phyloP scores from a whole-genome alignment of 2,888 invertebrate species.

The Hemistola chrysoprasaria region DNA sequence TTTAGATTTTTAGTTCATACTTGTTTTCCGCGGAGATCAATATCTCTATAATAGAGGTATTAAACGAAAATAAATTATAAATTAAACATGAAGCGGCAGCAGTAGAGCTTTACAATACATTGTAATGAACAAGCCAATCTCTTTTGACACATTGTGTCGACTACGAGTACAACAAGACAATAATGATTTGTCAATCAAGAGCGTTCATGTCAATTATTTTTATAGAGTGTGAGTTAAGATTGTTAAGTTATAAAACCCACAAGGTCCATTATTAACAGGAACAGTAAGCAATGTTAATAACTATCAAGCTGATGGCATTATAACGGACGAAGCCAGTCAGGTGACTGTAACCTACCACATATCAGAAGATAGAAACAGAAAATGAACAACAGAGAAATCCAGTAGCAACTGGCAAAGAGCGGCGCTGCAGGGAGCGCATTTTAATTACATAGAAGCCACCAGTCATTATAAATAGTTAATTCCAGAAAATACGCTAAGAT shows the following conservation, averaged over 20 bases:
- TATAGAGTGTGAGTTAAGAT: too few species aligned
- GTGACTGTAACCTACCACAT: not conserved
- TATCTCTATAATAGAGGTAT: not conserved
- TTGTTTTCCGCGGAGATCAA: too few species aligned
- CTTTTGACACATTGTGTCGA: conserved; percentile 11
- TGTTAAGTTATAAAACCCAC: too few species aligned
- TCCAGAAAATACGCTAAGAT: conserved; percentile 35
- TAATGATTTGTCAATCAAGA: conserved; percentile 9
- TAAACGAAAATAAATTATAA: conserved; percentile 11
- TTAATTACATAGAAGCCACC: conserved; percentile 12
- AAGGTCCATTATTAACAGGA: too few species aligned
- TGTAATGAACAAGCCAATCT: conserved; percentile 17
- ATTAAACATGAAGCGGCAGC: conserved; percentile 6
- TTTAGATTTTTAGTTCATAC: too few species aligned
- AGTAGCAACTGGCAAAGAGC: conserved; percentile 13
- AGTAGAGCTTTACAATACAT: conserved; percentile 13
- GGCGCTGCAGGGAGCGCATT: conserved; percentile 11
- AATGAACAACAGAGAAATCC: not conserved
- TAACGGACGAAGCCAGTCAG: not conserved
- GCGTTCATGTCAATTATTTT: too few species aligned
- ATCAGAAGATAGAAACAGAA: too few species aligned
- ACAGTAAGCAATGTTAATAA: too few species aligned
- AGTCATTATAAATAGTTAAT: conserved; percentile 34
- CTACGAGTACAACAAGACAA: conserved; percentile 12
- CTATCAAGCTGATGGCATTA: not conserved